Base-by-base conservation (phyloP, 2,888 invertebrate genomes). In the Serripes groenlandicus region DNA sequence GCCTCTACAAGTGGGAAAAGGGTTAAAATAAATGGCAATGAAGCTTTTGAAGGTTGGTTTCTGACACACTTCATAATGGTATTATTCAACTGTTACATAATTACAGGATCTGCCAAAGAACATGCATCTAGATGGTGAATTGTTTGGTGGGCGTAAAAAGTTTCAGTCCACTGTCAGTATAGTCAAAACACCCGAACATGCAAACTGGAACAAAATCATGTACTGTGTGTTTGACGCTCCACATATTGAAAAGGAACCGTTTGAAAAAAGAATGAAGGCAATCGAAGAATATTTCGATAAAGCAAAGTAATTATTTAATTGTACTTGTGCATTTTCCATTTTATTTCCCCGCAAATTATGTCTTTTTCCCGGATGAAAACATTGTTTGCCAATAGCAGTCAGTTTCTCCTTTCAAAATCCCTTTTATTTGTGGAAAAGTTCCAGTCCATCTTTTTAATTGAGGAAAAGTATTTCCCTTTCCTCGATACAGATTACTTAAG, bases 211-310 rank as follows among this genome's bases (percentile, higher is more conserved):
- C 73, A 91, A 92, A 80, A 85, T 93, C 28, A 88, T 86, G 54
- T 93, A 91, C 72, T 88, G 90, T 87, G 93, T 93, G 3, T 94
- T 94, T 91, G 94, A 94, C 87, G 89, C 91, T 26, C 94, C 94
- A 58, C 89, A 86, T 70, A 76, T 92, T 37, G 91, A 88, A 37
- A 89, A 91, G 58, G 85, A 91, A 81, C 88, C 92, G 21, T 93
- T 93, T 90, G 93, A 93, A 75, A 88, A 91, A 30, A 82, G 93
- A 75, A 77, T 91, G 73, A 86, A 90, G 68, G 88, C 89, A 0
- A 84, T 92, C 28, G 86, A 88, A 74, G 91, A 92, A 5, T 90
- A 89, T 71, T 93, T 93, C 90, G 92, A 91, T 62, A 88, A 89
- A 60, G 81, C 88, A 9, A 90, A 90, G 92, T 93, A 85, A 90